phyloP scores from a whole-genome alignment of 2,888 invertebrate genomes.

The Leptopilina drosophilae region DNA sequence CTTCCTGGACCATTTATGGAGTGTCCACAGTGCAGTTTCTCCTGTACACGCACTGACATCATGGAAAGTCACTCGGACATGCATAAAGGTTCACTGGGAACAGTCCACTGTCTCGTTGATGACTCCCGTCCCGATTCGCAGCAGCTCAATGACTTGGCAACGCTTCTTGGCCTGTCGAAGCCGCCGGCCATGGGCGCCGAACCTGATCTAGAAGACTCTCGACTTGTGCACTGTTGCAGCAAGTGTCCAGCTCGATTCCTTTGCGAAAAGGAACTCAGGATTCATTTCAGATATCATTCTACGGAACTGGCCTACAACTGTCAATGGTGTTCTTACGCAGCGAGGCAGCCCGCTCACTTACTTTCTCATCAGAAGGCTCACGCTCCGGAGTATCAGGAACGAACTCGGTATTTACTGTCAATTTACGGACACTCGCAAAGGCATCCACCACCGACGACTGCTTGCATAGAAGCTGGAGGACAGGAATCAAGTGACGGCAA shows the following conservation, averaged over 20 bases:
- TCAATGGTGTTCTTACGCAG: constrained; percentile 87
- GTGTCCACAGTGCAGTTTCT: constrained; percentile 89
- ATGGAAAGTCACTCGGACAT: constrained; percentile 86
- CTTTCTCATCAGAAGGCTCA: constrained; percentile 86
- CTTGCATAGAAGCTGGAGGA: constrained; percentile 68
- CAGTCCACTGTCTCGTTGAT: constrained; percentile 86
- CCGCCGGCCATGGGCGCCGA: constrained; percentile 66
- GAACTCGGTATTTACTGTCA: constrained; percentile 84
- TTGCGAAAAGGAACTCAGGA: constrained; percentile 84
- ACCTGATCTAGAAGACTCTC: constrained; percentile 68
- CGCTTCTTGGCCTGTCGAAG: constrained; percentile 65
- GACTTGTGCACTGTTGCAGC: constrained; percentile 84
- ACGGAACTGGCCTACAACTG: constrained; percentile 83
- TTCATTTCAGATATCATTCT: constrained; percentile 86
- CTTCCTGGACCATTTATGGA: constrained; percentile 79
- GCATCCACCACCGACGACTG: constrained; percentile 82
- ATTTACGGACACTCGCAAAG: constrained; percentile 82
- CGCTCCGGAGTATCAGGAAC: constrained; percentile 87
- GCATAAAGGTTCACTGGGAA: constrained; percentile 85
- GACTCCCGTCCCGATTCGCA: constrained; percentile 80
- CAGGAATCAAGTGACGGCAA: constrained; percentile 50
- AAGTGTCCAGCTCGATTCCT: constrained; percentile 92
- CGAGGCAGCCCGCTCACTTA: constrained; percentile 84
- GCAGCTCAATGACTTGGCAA: constrained; percentile 68
- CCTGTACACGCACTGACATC: constrained; percentile 85